Base-by-base conservation (phyloP, 1,140 invertebrate genomes). In the Bombyx mandarina region DNA sequence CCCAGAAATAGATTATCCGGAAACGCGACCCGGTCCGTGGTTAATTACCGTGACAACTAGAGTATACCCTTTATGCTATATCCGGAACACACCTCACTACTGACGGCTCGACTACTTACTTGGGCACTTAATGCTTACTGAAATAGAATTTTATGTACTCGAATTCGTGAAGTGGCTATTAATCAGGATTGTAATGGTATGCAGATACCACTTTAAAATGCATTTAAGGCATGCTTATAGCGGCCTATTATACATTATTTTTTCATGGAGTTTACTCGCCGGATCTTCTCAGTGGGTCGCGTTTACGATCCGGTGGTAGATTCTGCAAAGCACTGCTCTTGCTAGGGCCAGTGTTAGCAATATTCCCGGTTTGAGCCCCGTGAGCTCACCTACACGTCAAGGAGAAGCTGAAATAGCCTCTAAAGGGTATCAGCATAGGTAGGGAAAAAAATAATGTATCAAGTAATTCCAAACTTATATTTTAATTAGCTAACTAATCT, bases 41-140 rank as follows among this genome's bases (percentile, higher is more conserved):
- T 57, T 57, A 57, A 57, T 57, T 44, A 26, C 48, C 12, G 12
- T 51, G 56, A 57, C 56, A 57, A 57, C 22, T 48, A 47, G 42
- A 26, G 46, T 48, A 35, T 35, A n/a, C 35, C 51, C 48, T 51
- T 57, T 51, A 49, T 57, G 3, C 48, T 51, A 57, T 43, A 47
- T 51, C 26, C 51, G 48, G 48, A 57, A 12, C 43, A 22, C 48
- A 51, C 56, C 56, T 57, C 43, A 6, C 26, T 35, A 35, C 44
- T 54, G 45, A 54, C 45, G 44, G 53, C 45, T 12, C 26, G 50
- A 35, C 42, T 10, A 51, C 26, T 51, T 18, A 51, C 18, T 42
- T 26, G 49, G 42, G 12, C 12, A 18, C 12, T 18, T 18, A 18
- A 18, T 18, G 49, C 22, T 50, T 6, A 26, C 12, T 3, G 49